Evolutionary conservation across 2,888 invertebrate species (phyloP), one percentile per base, ranked within the genome.

Genomic region (Deilephila porcellus): DNA sequence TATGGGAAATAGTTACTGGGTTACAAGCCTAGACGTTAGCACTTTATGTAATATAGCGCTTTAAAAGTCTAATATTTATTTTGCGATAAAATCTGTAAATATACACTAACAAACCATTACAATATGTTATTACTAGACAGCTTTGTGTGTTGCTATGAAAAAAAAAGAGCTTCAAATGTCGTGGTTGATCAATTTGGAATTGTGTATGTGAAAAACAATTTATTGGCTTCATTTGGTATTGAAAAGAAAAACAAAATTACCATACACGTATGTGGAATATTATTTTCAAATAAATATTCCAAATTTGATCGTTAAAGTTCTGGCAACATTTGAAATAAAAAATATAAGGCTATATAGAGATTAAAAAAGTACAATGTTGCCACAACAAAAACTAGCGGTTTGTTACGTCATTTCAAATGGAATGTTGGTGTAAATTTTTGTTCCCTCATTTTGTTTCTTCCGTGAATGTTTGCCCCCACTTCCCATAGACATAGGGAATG

Each of bases 351-450:
- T 53, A 37, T 67, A 34, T 79, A 80, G 77, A 76, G 78, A 75
- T 64, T 82, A 81, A 71, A 67, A 81, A 72, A 17, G 25, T 25
- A 77, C 72, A 87, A 88, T 93, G 93, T 93, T 94, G 93, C 92
- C 91, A 91, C 78, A 86, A 90, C 91, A 78, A 85, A 77, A 83
- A 84, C 82, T 80, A 82, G 81, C 81, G 80, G 85, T 84, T 83
- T 85, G 86, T 88, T 87, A 84, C 81, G 88, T 89, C 90, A 83
- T 89, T 86, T 92, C 95, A 95, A 96, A 96, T 96, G 96, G 96
- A 96, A 96, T 96, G 96, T 96, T 96, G 96, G 96, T 96, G 96
- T 96, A 96, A 89, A 92, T 91, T 93, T 90, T 85, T 83, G 84
- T 87, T 85, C 81, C 84, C 83, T 81, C 80, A 82, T 85, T 89